Evolutionary conservation across 2,888 invertebrate species (phyloP).

Genomic region (Pseudococcus jackbeardsleyi): DNA sequence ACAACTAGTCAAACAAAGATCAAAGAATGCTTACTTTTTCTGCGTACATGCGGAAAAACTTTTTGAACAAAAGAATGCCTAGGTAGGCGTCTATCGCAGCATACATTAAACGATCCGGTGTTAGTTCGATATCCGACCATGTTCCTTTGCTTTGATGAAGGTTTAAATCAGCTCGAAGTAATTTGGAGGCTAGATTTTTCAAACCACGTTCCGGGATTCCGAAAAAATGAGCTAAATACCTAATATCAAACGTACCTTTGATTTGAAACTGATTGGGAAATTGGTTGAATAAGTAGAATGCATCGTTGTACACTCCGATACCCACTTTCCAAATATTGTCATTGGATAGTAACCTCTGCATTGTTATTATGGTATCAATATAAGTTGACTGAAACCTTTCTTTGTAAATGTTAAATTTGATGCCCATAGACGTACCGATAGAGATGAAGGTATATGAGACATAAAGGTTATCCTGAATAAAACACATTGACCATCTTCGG

Average conservation of each 20-base stretch:
- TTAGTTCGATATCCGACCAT: slow-evolving; percentile 44
- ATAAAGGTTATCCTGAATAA: slow-evolving; percentile 37
- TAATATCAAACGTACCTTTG: slow-evolving; percentile 53
- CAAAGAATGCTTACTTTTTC: not conserved
- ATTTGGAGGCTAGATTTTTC: slow-evolving; percentile 29
- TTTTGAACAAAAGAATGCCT: slow-evolving; percentile 42
- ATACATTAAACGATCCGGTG: slow-evolving; percentile 48
- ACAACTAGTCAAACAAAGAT: not conserved
- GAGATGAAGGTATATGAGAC: slow-evolving; percentile 14
- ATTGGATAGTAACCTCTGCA: slow-evolving; percentile 29
- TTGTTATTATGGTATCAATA: not conserved
- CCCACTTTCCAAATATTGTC: slow-evolving; percentile 63
- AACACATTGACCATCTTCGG: slow-evolving; percentile 12
- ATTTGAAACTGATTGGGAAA: slow-evolving; percentile 35
- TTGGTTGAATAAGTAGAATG: slow-evolving; percentile 6
- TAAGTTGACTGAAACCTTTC: too few relatives aligned
- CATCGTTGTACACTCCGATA: slow-evolving; percentile 54
- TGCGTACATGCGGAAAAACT: slow-evolving; percentile 5
- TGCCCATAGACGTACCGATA: not conserved
- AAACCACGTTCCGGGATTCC: slow-evolving; percentile 26
- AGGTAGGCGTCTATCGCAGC: slow-evolving; percentile 58
- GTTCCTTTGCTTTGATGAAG: not conserved
- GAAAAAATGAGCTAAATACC: slow-evolving; percentile 49
- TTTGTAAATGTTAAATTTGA: not conserved
- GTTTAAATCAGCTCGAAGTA: not conserved